Evolutionary conservation across 2,797 vertebrate genomes (phyloP).

Genomic region (Onychomys leucogaster): DNA sequence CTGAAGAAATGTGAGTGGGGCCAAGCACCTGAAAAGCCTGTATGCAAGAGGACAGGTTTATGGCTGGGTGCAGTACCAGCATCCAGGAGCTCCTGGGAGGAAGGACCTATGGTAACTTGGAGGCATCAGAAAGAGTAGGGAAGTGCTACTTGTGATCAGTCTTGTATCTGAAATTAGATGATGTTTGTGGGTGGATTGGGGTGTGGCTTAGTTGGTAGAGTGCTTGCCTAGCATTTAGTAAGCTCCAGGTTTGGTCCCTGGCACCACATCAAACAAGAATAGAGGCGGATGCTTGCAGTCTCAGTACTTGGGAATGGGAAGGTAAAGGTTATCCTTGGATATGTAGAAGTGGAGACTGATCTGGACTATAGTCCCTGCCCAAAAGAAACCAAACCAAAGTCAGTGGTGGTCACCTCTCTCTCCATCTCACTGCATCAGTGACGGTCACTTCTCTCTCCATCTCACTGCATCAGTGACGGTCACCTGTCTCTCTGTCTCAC

Average conservation of each 20-base stretch:
- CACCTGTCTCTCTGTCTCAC: not conserved
- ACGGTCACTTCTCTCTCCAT: not conserved
- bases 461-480: too few species aligned
- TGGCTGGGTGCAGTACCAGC: not conserved
- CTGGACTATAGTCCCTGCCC: not conserved
- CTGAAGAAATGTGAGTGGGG: slow-evolving; percentile 93
- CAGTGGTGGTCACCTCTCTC: not conserved
- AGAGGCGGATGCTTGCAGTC: not conserved
- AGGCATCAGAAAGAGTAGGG: not conserved
- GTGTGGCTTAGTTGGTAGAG: not conserved
- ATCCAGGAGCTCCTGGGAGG: not conserved
- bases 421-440: not conserved
- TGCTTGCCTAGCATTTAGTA: not conserved
- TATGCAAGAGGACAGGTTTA: not conserved
- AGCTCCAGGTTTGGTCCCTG: not conserved
- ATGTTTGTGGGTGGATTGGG: not conserved
- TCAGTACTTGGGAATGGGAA: not conserved
- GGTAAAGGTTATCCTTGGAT: not conserved
- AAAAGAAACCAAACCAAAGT: not conserved
- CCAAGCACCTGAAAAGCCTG: not conserved
- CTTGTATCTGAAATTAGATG: not conserved
- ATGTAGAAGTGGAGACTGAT: not conserved
- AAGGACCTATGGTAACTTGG: not conserved
- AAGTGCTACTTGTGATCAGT: not conserved
- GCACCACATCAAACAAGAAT: not conserved